phyloP scores from a whole-genome alignment of 2,888 invertebrate genomes.

The Plagiodera versicolora region DNA sequence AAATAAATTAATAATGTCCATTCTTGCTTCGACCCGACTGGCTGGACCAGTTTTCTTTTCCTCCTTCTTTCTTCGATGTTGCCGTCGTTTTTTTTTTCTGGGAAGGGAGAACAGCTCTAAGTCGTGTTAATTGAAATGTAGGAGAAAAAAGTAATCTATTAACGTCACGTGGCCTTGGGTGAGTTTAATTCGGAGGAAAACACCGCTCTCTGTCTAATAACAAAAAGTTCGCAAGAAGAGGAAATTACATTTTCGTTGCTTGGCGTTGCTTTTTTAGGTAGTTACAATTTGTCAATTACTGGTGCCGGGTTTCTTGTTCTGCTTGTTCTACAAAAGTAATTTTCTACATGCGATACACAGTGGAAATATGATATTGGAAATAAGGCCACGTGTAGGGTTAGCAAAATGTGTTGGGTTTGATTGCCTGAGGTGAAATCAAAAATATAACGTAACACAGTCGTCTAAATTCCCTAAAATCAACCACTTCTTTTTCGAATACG shows the following conservation, averaged over 20 bases:
- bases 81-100: slow-evolving; percentile 23
- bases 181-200: slow-evolving; percentile 13
- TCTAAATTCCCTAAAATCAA: too few relatives aligned
- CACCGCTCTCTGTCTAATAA: background rate
- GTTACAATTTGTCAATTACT: too few relatives aligned
- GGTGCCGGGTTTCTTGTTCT: too few relatives aligned
- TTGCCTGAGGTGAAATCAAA: too few relatives aligned
- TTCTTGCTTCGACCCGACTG: slow-evolving; percentile 30
- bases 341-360: too few relatives aligned
- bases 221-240: background rate
- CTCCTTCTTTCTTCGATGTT: slow-evolving; percentile 16
- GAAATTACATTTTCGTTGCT: background rate
- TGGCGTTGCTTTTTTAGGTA: background rate
- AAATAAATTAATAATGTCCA: slow-evolving; percentile 51
- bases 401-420: too few relatives aligned
- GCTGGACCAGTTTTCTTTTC: slow-evolving; percentile 23
- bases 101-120: slow-evolving; percentile 16
- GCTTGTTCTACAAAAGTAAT: too few relatives aligned
- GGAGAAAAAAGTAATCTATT: slow-evolving; percentile 26
- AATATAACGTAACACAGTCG: too few relatives aligned
- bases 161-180: slow-evolving; percentile 16
- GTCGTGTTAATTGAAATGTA: slow-evolving; percentile 26
- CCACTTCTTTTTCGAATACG: too few relatives aligned
- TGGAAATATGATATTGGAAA: background rate
- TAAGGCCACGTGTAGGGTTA: too few relatives aligned